phyloP scores from a whole-genome alignment of 1,140 invertebrate genomes.

The Fragariocoptes setiger region DNA sequence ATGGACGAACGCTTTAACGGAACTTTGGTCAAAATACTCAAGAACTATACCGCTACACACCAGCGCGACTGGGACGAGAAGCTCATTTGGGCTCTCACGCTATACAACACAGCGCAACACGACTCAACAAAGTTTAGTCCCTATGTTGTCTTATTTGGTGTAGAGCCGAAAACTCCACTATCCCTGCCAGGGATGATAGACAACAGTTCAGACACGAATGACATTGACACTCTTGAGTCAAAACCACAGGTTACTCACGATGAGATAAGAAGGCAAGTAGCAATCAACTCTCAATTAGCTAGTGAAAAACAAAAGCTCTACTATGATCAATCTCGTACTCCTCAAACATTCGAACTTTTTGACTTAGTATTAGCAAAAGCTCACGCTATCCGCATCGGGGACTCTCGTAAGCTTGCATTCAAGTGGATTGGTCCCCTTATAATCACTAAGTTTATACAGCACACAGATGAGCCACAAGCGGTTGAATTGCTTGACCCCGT shows the following conservation, averaged over 20 bases:
- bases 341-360: not conserved
- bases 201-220: not conserved
- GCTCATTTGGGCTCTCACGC: not conserved
- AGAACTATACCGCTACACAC: not conserved
- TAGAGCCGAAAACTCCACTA: not conserved
- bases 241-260: not conserved
- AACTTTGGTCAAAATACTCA: conserved; percentile 8
- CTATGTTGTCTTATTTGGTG: not conserved
- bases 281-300: not conserved
- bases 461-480: not conserved
- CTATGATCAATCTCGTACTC: not conserved
- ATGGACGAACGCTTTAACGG: conserved; percentile 12
- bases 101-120: not conserved
- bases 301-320: not conserved
- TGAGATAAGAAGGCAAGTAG: not conserved
- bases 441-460: not conserved
- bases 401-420: not conserved
- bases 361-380: not conserved
- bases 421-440: not conserved
- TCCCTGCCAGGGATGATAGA: too few species aligned
- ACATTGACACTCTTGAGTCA: too few species aligned
- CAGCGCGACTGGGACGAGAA: not conserved
- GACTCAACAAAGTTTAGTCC: not conserved
- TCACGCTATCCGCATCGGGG: not conserved
- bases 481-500: not conserved